Percentiles rank a stretch among this genome's conserved stretches.
Evolutionary conservation across 2,888 invertebrate species (phyloP).

Genomic region (Ichneumon xanthorius): DNA sequence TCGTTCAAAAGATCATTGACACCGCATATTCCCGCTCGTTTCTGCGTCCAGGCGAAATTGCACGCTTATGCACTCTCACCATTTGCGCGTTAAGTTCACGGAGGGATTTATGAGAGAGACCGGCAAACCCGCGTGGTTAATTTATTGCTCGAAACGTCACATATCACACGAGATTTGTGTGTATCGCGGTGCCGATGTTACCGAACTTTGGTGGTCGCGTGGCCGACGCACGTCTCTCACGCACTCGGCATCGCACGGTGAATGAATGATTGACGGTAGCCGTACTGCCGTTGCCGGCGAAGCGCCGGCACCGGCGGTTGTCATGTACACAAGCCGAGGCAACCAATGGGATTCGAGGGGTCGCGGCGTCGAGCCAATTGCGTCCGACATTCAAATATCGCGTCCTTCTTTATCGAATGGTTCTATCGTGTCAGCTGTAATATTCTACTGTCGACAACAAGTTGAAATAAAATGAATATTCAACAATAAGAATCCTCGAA

Average conservation of each 20-base stretch:
- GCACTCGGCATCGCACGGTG: slow-evolving; percentile 62
- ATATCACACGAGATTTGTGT: not conserved
- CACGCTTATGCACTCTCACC: slow-evolving; percentile 27
- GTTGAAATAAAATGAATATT: not conserved
- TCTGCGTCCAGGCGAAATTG: slow-evolving; percentile 25
- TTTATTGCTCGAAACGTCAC: slow-evolving; percentile 26
- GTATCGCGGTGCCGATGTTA: slow-evolving; percentile 20
- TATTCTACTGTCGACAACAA: not conserved
- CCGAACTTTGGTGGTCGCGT: slow-evolving; percentile 14
- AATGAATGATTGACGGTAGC: slow-evolving; percentile 61
- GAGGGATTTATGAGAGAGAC: not conserved
- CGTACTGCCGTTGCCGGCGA: slow-evolving; percentile 45
- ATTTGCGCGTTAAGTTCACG: slow-evolving; percentile 5
- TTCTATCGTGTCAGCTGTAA: not conserved
- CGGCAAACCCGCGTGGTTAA: slow-evolving; percentile 23
- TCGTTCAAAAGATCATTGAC: slow-evolving; percentile 56
- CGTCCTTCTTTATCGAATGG: slow-evolving; percentile 27
- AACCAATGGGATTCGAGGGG: slow-evolving; percentile 56
- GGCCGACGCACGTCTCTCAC: slow-evolving; percentile 54
- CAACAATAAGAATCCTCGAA: not conserved
- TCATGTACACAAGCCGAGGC: slow-evolving; percentile 65
- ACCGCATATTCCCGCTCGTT: slow-evolving; percentile 62
- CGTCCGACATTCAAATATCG: slow-evolving; percentile 24
- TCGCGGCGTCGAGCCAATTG: slow-evolving; percentile 24
- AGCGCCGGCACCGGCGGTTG: slow-evolving; percentile 65